Conservation (phyloP, 2,888 invertebrate species). For the Melieria crassipennis region DNA sequence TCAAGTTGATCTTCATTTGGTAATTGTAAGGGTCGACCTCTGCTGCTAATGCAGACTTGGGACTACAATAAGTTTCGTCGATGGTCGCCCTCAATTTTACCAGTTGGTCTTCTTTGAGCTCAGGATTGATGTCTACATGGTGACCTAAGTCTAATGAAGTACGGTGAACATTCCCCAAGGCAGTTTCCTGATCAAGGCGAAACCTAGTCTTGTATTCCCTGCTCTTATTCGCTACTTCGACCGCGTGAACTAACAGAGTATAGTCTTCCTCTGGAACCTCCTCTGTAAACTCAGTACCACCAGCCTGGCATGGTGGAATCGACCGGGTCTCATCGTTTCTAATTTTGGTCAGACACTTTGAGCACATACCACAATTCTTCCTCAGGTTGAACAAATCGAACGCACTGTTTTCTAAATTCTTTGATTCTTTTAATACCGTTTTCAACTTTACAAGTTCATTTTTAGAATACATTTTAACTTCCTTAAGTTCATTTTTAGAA, state of each 20-base stretch:
- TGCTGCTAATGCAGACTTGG: neutral
- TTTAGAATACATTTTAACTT: too few relatives aligned
- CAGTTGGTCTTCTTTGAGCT: neutral
- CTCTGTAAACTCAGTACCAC: too few relatives aligned
- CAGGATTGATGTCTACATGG: neutral
- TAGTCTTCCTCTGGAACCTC: too few relatives aligned
- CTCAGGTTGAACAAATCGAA: too few relatives aligned
- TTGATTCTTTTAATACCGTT: too few relatives aligned
- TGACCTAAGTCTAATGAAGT: neutral
- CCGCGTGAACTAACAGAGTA: too few relatives aligned
- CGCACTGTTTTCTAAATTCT: too few relatives aligned
- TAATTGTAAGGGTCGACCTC: constrained; percentile 23
- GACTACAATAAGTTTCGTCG: neutral
- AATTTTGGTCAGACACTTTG: neutral
- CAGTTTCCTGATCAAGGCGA: too few relatives aligned
- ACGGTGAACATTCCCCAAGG: neutral
- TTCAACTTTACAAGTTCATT: neutral
- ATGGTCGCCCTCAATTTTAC: neutral
- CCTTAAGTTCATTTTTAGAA: neutral
- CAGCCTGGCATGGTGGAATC: neutral
- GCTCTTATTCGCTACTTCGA: too few relatives aligned
- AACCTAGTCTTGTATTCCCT: neutral
- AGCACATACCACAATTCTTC: neutral
- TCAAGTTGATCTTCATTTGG: constrained; percentile 37
- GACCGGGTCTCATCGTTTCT: neutral